These are phyloP conservation scores for Yponomeuta plumbellus DNA, from an alignment of 2,888 invertebrate genomes.

Conservation along the genomic window DNA sequence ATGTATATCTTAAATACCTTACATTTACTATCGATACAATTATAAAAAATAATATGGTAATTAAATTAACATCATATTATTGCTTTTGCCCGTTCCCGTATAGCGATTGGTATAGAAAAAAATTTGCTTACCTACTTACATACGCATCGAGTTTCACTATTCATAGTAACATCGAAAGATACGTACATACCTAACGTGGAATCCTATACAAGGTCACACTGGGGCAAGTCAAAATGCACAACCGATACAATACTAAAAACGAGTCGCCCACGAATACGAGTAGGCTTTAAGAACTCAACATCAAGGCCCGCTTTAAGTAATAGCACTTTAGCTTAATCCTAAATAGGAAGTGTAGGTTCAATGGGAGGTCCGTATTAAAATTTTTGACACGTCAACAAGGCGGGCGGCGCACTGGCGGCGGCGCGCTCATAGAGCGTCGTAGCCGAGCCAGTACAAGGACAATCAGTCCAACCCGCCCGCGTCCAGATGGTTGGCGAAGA, in stretches of 20 bases:
- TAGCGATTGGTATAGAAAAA: constrained; percentile 76
- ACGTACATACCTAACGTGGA: constrained; percentile 54
- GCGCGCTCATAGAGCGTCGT: constrained; percentile 58
- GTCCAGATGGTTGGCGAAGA: constrained; percentile 76
- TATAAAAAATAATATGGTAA: constrained; percentile 77
- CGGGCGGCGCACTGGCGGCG: constrained; percentile 34
- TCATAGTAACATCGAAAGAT: constrained; percentile 57
- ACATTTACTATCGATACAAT: constrained; percentile 70
- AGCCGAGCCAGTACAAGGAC: constrained; percentile 64
- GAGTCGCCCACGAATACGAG: constrained; percentile 40
- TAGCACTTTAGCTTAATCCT: constrained; percentile 74
- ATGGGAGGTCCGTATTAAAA: constrained; percentile 48
- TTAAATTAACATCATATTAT: constrained; percentile 77
- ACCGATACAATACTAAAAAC: constrained; percentile 71
- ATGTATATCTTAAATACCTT: constrained; percentile 59
- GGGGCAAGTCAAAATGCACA: constrained; percentile 73
- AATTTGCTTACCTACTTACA: constrained; percentile 68
- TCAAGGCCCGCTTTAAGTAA: constrained; percentile 68
- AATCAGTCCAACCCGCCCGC: constrained; percentile 71
- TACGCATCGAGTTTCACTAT: constrained; percentile 53
- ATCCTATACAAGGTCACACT: constrained; percentile 61
- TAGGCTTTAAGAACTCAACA: constrained; percentile 32
- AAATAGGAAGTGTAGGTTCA: constrained; percentile 59
- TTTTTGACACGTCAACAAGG: constrained; percentile 46
- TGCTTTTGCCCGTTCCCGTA: constrained; percentile 78